A percentile compares a stretch with the other conserved stretches of the same genome.
Evolutionary conservation across 2,797 vertebrate species (phyloP).

Genomic region (Allenopithecus nigroviridis): DNA sequence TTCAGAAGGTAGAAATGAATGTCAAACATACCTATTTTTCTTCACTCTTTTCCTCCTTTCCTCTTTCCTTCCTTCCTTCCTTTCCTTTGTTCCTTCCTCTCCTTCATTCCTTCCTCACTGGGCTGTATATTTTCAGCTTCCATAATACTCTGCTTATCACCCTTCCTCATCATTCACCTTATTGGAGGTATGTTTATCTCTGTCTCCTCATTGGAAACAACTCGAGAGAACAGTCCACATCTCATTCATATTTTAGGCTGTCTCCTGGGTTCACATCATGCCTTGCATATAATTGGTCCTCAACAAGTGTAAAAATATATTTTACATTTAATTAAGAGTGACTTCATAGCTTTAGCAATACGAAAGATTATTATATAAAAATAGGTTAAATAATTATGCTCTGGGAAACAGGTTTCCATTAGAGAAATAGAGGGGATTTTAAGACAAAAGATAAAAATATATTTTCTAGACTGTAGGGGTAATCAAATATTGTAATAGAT

Average conservation of each 20-base stretch:
- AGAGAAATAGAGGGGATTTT: neutral
- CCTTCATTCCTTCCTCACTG: neutral
- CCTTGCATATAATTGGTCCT: neutral
- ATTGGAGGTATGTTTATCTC: neutral
- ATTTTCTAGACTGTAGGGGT: neutral
- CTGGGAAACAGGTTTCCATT: neutral
- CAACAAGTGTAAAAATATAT: neutral
- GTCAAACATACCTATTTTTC: neutral
- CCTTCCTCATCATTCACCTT: neutral
- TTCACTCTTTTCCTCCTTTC: neutral
- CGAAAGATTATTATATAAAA: neutral
- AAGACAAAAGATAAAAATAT: neutral
- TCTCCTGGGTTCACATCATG: too few species aligned
- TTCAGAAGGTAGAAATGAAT: neutral
- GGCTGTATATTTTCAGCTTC: neutral
- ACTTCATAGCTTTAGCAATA: neutral
- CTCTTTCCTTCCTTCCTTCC: neutral
- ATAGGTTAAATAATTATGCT: neutral
- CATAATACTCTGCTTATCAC: rapidly evolving
- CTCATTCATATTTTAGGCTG: neutral
- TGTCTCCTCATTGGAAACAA: neutral
- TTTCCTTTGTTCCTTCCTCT: too few species aligned
- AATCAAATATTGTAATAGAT: neutral
- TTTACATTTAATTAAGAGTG: neutral
- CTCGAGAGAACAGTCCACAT: neutral